phyloP scores from a whole-genome alignment of 2,113 vertebrate genomes.

The Oncorhynchus kisutch region DNA sequence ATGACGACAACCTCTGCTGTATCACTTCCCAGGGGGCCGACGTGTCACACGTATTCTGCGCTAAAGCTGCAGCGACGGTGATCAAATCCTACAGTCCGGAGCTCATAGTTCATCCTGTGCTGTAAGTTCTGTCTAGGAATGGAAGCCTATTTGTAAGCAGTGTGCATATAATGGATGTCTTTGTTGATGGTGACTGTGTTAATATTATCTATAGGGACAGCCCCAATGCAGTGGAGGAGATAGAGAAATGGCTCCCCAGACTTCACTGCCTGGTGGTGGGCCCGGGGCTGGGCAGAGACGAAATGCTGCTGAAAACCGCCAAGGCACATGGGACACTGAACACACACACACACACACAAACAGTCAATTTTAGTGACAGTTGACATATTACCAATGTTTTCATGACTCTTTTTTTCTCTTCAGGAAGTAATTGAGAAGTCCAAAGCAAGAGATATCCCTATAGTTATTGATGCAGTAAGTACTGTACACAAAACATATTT shows the following conservation, averaged over 20 bases:
- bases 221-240: conserved; percentile 80
- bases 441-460: conserved; percentile 84
- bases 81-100: conserved; percentile 98
- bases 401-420: conserved; percentile 4
- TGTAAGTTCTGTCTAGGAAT: conserved; percentile 79
- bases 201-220: conserved; percentile 75
- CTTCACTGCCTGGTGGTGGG: conserved; percentile 90
- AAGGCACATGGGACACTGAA: conserved; percentile 74
- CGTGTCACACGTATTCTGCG: conserved; percentile 94
- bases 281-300: conserved; percentile 91
- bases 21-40: conserved; percentile 85
- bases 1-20: background rate
- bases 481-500: conserved; percentile 22
- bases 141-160: too few relatives aligned
- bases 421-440: conserved; percentile 90
- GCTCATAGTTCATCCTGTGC: conserved; percentile 94
- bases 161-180: background rate
- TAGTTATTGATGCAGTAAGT: conserved; percentile 96
- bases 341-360: background rate
- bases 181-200: conserved; percentile 14
- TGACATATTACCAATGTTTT: background rate
- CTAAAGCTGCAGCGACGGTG: conserved; percentile 89
- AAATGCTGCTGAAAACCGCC: conserved; percentile 78
- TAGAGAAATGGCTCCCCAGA: conserved; percentile 91
- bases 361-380: background rate